Conservation (phyloP, 64 coral and sea anemone species). For the Platygyra sinensis region DNA sequence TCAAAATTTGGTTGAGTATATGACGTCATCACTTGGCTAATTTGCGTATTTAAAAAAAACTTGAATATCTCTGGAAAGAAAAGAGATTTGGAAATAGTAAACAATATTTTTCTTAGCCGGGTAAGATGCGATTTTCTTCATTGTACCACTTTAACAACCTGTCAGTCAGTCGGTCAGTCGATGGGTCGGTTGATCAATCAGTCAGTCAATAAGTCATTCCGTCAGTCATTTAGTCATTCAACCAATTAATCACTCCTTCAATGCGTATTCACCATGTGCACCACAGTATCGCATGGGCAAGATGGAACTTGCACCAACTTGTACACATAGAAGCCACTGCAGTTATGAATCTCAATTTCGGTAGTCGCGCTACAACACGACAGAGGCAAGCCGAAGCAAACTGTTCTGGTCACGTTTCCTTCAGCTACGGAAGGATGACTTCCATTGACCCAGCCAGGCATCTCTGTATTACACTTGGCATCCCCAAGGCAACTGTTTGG, state of each 20-base stretch:
- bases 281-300: conserved; percentile 20
- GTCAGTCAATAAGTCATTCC: background rate
- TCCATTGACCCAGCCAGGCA: conserved; percentile 8
- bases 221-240: background rate
- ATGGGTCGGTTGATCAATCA: background rate
- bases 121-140: too few species aligned
- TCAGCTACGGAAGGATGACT: conserved; percentile 5
- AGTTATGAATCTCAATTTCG: background rate
- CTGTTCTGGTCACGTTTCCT: background rate
- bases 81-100: too few species aligned
- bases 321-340: conserved; percentile 11
- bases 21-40: too few species aligned
- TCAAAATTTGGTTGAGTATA: too few species aligned
- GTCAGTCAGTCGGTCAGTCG: background rate
- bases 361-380: background rate
- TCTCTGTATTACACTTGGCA: background rate
- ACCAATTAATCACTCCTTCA: background rate
- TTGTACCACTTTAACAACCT: too few species aligned
- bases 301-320: background rate
- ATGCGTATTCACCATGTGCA: background rate
- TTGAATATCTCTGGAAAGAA: too few species aligned
- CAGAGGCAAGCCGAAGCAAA: background rate
- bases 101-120: too few species aligned
- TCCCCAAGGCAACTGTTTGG: background rate
- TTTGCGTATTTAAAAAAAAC: too few species aligned